Conservation (phyloP, 2,888 invertebrate species). For the Agriopis marginaria region DNA sequence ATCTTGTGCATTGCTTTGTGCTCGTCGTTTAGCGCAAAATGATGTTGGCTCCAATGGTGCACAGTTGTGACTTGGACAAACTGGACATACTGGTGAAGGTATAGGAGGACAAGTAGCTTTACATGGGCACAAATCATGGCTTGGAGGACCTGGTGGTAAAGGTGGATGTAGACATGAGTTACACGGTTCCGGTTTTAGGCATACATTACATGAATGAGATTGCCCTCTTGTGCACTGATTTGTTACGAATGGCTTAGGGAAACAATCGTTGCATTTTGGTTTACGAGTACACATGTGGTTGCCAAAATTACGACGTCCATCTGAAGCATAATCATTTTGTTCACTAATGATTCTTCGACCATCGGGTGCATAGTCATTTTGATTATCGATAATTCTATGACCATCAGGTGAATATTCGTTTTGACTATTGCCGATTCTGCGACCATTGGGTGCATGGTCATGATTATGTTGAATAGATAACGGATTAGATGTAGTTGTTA, state of each 20-base stretch:
- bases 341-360: conserved; percentile 12
- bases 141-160: conserved; percentile 2
- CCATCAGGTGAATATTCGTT: conserved; percentile 6
- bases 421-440: conserved; percentile 9
- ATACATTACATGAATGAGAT: conserved; percentile 24
- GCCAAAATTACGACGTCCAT: conserved; percentile 16
- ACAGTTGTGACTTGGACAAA: conserved; percentile 43
- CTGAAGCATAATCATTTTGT: conserved; percentile 4
- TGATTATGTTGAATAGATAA: conserved; percentile 17
- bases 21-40: conserved; percentile 41
- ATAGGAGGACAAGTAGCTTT: conserved; percentile 36
- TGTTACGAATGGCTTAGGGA: conserved; percentile 12
- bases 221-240: conserved; percentile 33
- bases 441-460: conserved; percentile 8
- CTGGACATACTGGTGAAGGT: conserved; percentile 34
- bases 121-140: conserved; percentile 55
- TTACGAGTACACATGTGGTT: conserved; percentile 22
- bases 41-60: conserved; percentile 18
- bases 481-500: conserved; percentile 41
- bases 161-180: conserved; percentile 17
- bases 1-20: conserved; percentile 41
- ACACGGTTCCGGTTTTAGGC: conserved; percentile 16
- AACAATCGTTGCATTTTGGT: conserved; percentile 21
- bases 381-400: conserved; percentile 12
- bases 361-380: conserved; percentile 9